Percentiles rank a stretch among this genome's conserved stretches.
Evolutionary conservation across 2,797 vertebrate species (phyloP).

Genomic region (Schizopygopsis malacanthus): DNA sequence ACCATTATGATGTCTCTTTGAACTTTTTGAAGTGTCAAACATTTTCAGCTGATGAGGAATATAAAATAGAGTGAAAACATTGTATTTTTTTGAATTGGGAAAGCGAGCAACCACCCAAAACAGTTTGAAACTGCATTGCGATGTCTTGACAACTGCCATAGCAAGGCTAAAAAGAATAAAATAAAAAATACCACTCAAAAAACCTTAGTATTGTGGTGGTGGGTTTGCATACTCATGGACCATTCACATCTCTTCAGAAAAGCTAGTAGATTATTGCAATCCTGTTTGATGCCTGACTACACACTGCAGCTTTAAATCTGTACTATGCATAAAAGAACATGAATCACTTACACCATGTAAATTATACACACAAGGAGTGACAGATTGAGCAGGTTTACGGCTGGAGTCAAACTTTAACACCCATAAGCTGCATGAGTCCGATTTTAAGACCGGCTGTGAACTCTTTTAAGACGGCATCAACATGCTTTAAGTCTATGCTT

Average conservation of each 20-base stretch:
- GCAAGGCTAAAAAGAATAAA: background rate
- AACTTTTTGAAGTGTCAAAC: background rate
- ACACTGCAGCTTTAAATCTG: background rate
- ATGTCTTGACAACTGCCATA: background rate
- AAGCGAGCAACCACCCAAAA: background rate
- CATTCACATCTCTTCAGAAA: background rate
- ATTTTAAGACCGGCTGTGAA: slow-evolving; percentile 26
- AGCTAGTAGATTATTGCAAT: background rate
- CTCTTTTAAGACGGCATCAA: slow-evolving; percentile 5
- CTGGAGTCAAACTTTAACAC: slow-evolving; percentile 12
- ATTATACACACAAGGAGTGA: background rate
- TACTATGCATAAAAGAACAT: background rate
- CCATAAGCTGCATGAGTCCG: slow-evolving; percentile 16
- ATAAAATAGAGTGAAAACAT: background rate
- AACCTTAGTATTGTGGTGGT: background rate
- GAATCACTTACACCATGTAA: background rate
- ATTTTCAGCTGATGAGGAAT: background rate
- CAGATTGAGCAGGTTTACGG: slow-evolving; percentile 5
- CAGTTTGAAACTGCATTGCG: background rate
- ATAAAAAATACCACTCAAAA: background rate
- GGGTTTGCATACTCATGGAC: background rate
- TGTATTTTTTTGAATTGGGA: background rate
- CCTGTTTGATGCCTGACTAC: background rate
- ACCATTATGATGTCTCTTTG: too few species aligned
- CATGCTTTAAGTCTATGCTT: slow-evolving; percentile 49